Evolutionary conservation across 1,140 invertebrate species (phyloP).

Genomic region (Dinoponera quadriceps): DNA sequence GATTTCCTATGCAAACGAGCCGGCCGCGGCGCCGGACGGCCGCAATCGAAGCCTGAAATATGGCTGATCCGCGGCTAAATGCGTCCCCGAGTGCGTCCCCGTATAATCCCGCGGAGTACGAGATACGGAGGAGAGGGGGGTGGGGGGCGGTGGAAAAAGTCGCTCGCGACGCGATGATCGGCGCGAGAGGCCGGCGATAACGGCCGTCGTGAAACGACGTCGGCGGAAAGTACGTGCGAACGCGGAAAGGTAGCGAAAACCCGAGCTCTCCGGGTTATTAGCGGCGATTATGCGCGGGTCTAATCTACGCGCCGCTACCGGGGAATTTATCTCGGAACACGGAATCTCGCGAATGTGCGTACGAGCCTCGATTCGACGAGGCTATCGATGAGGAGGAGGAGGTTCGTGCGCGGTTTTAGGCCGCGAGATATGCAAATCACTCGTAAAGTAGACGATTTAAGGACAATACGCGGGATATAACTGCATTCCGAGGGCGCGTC

Average conservation of each 20-base stretch:
- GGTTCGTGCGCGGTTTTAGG: not conserved
- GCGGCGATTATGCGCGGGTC: not conserved
- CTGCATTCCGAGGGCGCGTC: slow-evolving; percentile 7
- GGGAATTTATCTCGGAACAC: slow-evolving; percentile 17
- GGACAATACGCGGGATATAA: slow-evolving; percentile 16
- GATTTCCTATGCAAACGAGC: slow-evolving; percentile 78
- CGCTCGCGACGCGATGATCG: not conserved
- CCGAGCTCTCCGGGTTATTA: not conserved
- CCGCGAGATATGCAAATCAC: slow-evolving; percentile 38
- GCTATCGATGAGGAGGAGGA: not conserved
- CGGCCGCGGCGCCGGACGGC: slow-evolving; percentile 51
- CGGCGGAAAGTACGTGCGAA: not conserved
- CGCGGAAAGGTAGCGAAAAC: not conserved
- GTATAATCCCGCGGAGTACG: not conserved
- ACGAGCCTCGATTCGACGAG: not conserved
- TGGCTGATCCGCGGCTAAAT: slow-evolving; percentile 1
- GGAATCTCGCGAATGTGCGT: not conserved
- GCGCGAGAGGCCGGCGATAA: not conserved
- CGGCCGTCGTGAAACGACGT: not conserved
- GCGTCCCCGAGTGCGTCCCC: too few relatives aligned
- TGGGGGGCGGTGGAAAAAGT: too few relatives aligned
- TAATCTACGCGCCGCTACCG: slow-evolving; percentile 12
- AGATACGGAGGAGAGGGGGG: slow-evolving; percentile 10
- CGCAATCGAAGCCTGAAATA: slow-evolving; percentile 60
- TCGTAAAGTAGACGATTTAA: slow-evolving; percentile 39